Evolutionary conservation across 2,797 vertebrate genomes (phyloP), one percentile per base, ranked within the genome.

Genomic region (Zalophus californianus): DNA sequence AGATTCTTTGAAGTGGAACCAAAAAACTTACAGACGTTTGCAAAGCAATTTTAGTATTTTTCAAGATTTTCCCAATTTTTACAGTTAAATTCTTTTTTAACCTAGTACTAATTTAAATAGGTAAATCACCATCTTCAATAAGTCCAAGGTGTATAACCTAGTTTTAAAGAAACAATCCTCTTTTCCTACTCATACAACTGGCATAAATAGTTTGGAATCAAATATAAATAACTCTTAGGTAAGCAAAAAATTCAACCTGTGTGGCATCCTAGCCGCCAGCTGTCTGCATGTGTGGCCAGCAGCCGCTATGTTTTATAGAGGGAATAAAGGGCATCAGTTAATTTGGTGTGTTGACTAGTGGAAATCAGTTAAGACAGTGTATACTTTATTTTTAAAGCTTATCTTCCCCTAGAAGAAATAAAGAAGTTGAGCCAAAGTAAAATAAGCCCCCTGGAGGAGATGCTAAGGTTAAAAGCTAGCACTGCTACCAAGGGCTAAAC

Each of bases 331-430:
- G 50, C 14, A 60, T 25, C 29, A 32, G 54, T 85, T 89, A 77
- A 86, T 72, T 44, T 21, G 21, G 18, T 84, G 7, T 68, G 68
- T 4, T 83, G 70, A 68, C 32, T 18, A 77, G 13, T 18, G 7
- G 5, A 79, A 41, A 62, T 70, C n/a, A 82, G 25, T 32, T 86
- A 80, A 82, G 48, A 91, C 52, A 72, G 64, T 79, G 91, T 92
- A 48, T 86, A 77, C 7, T 97, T 93, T 82, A 70, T 86, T 94
- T 52, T 87, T 70, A 84, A 95, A 97, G 27, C 27, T 90, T 84
- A 64, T 32, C 21, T 82, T 89, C 5, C 12, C 16, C 52, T 52
- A 83, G 58, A 41, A 86, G 84, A 62, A 66, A 86, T 21, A 85
- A 75, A 60, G 52, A 41, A 90, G n/a, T 73, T 75, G 77, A 85